Conservation (phyloP, 2,888 invertebrate species). For the Clanis bilineata region DNA sequence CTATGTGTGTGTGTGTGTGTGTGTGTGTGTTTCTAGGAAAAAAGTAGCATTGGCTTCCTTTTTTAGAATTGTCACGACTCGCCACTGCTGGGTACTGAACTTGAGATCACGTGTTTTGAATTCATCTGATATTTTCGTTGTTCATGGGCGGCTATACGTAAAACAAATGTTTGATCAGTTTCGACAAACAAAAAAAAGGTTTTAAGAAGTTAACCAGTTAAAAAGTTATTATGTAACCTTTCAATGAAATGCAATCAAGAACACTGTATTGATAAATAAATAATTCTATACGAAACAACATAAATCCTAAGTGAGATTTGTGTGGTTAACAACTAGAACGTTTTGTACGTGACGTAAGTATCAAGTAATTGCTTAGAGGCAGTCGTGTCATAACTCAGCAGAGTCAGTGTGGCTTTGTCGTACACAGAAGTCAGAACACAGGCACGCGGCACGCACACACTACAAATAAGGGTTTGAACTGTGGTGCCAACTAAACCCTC, state of each 20-base stretch:
- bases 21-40: too few relatives aligned
- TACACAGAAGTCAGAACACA: too few relatives aligned
- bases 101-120: too few relatives aligned
- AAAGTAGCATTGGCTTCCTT: too few relatives aligned
- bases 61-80: too few relatives aligned
- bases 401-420: slow-evolving; percentile 34
- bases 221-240: not conserved
- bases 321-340: slow-evolving; percentile 24
- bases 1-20: too few relatives aligned
- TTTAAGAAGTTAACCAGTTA: not conserved
- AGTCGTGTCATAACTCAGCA: slow-evolving; percentile 33
- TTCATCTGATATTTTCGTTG: too few relatives aligned
- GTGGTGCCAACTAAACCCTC: slow-evolving; percentile 35
- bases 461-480: slow-evolving; percentile 36
- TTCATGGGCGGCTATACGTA: too few relatives aligned
- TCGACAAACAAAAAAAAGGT: too few relatives aligned
- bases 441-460: slow-evolving; percentile 22
- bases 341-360: slow-evolving; percentile 22
- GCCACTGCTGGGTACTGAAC: too few relatives aligned
- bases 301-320: not conserved
- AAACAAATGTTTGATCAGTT: too few relatives aligned
- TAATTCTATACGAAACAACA: slow-evolving; percentile 3
- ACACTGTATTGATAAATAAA: not conserved
- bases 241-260: not conserved
- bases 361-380: slow-evolving; percentile 30